phyloP scores from a whole-genome alignment of 2,797 vertebrate species.

The Rhinella marina region DNA sequence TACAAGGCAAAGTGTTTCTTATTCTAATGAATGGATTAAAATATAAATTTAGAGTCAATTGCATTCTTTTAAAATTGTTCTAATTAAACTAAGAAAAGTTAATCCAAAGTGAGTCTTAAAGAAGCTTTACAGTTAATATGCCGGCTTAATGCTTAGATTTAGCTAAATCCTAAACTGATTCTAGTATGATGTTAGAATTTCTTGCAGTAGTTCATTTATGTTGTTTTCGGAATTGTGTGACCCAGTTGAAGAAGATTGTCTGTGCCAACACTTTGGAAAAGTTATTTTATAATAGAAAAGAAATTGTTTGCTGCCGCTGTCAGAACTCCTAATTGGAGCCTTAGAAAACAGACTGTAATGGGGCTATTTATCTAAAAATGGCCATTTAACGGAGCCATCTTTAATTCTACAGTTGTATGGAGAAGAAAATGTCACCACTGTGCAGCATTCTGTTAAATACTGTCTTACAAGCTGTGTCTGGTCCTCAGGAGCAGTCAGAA shows the following conservation, averaged over 20 bases:
- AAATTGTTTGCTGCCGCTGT: slow-evolving; percentile 24
- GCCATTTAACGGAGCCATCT: slow-evolving; percentile 11
- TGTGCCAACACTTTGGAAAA: slow-evolving; percentile 37
- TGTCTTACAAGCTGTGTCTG: slow-evolving; percentile 2
- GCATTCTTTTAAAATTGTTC: slow-evolving; percentile 53
- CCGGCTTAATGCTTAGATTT: slow-evolving; percentile 49
- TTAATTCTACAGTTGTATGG: slow-evolving; percentile 44
- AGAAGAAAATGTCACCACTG: slow-evolving; percentile 28
- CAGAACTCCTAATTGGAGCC: slow-evolving; percentile 25
- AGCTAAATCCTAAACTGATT: slow-evolving; percentile 57
- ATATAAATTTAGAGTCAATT: slow-evolving; percentile 53
- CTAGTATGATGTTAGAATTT: slow-evolving; percentile 15
- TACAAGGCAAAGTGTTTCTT: not conserved
- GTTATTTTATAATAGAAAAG: slow-evolving; percentile 35
- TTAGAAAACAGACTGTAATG: slow-evolving; percentile 34
- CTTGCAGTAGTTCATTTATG: slow-evolving; percentile 9
- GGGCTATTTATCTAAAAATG: slow-evolving; percentile 25
- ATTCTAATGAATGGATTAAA: slow-evolving; percentile 40
- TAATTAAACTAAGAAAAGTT: slow-evolving; percentile 57
- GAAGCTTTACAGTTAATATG: slow-evolving; percentile 55
- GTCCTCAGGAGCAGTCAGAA: slow-evolving; percentile 14
- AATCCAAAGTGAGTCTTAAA: slow-evolving; percentile 44
- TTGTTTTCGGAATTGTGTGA: slow-evolving; percentile 38
- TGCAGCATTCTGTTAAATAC: slow-evolving; percentile 29
- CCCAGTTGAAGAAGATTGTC: slow-evolving; percentile 51